These are phyloP conservation scores for Phallusia fumigata DNA, from an alignment of 23 tunicate genomes.

Conservation along the genomic window DNA sequence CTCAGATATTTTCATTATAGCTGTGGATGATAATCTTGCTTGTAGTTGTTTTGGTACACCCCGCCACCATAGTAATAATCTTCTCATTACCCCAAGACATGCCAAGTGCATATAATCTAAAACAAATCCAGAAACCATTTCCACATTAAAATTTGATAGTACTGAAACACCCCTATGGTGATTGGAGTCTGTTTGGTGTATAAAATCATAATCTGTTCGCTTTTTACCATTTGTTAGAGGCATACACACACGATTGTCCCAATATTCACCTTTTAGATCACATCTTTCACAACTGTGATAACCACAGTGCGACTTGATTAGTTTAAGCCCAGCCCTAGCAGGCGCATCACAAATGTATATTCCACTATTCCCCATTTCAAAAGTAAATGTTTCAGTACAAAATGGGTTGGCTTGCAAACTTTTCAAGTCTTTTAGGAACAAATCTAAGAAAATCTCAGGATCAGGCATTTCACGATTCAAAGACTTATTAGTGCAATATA, in stretches of 20 bases:
- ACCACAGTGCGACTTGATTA: conserved; percentile 45
- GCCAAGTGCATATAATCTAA: conserved; percentile 57
- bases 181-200: conserved; percentile 10
- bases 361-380: background rate
- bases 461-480: conserved; percentile 41
- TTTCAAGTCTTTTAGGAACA: conserved; percentile 35
- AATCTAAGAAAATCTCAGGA: conserved; percentile 25
- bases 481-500: conserved; percentile 34
- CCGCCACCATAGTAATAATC: conserved; percentile 45
- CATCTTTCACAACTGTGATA: conserved; percentile 46
- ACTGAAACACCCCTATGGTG: conserved; percentile 50
- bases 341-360: conserved; percentile 55
- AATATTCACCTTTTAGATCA: conserved; percentile 29
- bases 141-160: conserved; percentile 21
- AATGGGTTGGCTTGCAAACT: conserved; percentile 5
- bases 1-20: background rate
- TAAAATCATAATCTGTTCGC: conserved; percentile 24
- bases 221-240: conserved; percentile 3
- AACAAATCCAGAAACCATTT: conserved; percentile 37
- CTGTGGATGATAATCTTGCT: background rate
- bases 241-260: conserved; percentile 21
- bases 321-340: conserved; percentile 29
- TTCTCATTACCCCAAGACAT: conserved; percentile 54
- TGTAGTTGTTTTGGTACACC: conserved; percentile 28
- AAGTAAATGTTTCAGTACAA: background rate